Evolutionary conservation across 2,888 invertebrate genomes (phyloP), one percentile per base, ranked within the genome.

Genomic region (Leistus spinibarbis): DNA sequence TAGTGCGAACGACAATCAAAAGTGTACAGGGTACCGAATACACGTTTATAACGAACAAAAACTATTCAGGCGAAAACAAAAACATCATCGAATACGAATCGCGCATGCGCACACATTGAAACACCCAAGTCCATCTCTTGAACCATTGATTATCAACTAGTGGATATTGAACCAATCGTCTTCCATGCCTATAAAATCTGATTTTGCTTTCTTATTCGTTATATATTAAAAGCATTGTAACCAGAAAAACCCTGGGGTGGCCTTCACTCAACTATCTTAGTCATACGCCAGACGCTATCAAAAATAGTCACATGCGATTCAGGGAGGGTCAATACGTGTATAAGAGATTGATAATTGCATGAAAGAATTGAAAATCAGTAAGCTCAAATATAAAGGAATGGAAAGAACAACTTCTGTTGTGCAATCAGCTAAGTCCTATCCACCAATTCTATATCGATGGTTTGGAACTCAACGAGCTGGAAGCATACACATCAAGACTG

Each of bases 401-500:
- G n/a, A n/a, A n/a, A 40, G 13, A 40, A 40, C 40, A 13, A 40
- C 1, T 13, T 3, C 13, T 40, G 13, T 40, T 40, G 40, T 40
- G 13, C 40, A 7, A 40, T 40, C 40, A 40, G 13, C 13, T 40
- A 40, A 40, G 40, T 40, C 40, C 40, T 3, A 40, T 40, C 40
- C 40, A 40, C 10, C 40, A 10, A 10, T 40, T 40, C 40, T 40
- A 40, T 40, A 40, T 40, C 40, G 60, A 19, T 19, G 20, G 60
- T 10, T 40, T 3, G 2, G 19, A 40, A 66, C 60, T 19, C 73
- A 73, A 22, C 67, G 73, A 73, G 40, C 66, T 23, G 73, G 73
- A 67, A 73, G 73, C 67, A 57, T 73, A 73, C 73, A 73, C 73
- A 73, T 73, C 73, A 73, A 73, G 73, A 73, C 73, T 64, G 60